Percentiles rank a stretch among this genome's conserved stretches.
These are phyloP conservation scores for Yponomeuta cagnagella DNA, from an alignment of 2,888 invertebrate genomes.

Conservation along the genomic window DNA sequence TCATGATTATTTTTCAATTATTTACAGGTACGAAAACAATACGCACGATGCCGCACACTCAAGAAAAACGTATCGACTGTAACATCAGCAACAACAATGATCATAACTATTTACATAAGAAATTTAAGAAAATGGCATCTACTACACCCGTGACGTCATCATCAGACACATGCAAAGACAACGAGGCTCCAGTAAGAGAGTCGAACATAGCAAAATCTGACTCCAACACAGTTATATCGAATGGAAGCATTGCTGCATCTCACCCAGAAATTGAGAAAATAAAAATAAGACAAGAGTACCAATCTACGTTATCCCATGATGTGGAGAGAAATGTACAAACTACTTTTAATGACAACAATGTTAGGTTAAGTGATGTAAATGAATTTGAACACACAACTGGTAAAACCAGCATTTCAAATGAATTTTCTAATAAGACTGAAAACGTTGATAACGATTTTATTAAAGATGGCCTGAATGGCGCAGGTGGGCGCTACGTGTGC, in stretches of 20 bases:
- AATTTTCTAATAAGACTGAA: constrained; percentile 74
- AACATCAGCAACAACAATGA: constrained; percentile 75
- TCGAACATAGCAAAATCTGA: constrained; percentile 44
- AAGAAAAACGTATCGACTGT: constrained; percentile 68
- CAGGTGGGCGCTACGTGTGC: constrained; percentile 85
- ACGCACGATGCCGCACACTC: constrained; percentile 68
- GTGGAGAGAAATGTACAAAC: constrained; percentile 71
- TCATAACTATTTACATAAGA: constrained; percentile 91
- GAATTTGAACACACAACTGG: constrained; percentile 68
- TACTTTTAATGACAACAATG: constrained; percentile 66
- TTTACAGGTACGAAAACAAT: constrained; percentile 60
- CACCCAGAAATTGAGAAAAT: constrained; percentile 69
- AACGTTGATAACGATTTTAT: constrained; percentile 71
- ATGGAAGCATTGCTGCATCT: constrained; percentile 65
- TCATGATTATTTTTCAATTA: background rate
- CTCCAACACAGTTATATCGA: constrained; percentile 53
- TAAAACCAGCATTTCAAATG: constrained; percentile 72
- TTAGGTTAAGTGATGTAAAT: constrained; percentile 69
- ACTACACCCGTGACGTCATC: constrained; percentile 57
- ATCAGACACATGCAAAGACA: constrained; percentile 43
- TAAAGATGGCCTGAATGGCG: constrained; percentile 61
- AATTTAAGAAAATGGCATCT: constrained; percentile 92
- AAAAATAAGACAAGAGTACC: constrained; percentile 45
- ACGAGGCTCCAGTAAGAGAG: constrained; percentile 51
- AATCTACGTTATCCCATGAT: constrained; percentile 38